Percentiles rank a stretch among this genome's conserved stretches.
These are phyloP conservation scores for Elachura formosa DNA, from an alignment of 2,113 vertebrate genomes.

Conservation along the genomic window DNA sequence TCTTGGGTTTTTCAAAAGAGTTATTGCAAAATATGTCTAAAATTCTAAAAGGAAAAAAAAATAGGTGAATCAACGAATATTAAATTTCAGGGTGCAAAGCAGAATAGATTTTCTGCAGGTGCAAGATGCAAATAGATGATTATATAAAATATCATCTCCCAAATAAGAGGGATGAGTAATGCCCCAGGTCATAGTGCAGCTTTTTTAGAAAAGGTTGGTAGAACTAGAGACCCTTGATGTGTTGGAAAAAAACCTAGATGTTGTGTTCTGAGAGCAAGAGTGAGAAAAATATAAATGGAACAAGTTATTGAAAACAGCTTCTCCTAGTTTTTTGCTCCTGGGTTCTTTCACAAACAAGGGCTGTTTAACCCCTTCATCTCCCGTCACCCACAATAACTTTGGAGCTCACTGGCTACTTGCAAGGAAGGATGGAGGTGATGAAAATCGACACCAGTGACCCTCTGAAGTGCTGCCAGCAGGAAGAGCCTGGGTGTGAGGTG, in stretches of 20 bases:
- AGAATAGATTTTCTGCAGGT: not conserved
- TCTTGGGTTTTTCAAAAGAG: not conserved
- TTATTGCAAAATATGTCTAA: not conserved
- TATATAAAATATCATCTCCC: not conserved
- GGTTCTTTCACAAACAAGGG: not conserved
- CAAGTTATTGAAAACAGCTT: not conserved
- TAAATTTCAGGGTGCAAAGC: not conserved
- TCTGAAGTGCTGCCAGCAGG: not conserved
- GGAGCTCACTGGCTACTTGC: not conserved
- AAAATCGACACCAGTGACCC: not conserved
- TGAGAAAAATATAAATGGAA: slow-evolving; percentile 5
- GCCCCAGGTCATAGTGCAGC: not conserved
- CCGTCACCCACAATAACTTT: not conserved
- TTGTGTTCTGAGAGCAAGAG: not conserved
- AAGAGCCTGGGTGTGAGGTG: not conserved
- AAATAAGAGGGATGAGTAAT: not conserved
- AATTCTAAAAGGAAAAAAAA: not conserved
- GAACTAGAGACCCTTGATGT: not conserved
- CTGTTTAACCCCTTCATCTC: not conserved
- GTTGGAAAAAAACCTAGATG: not conserved
- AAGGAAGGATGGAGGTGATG: not conserved
- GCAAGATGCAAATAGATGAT: not conserved
- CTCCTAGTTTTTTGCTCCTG: not conserved
- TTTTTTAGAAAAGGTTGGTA: not conserved
- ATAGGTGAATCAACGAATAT: not conserved